These are phyloP conservation scores for Acrocera orbiculus DNA, from an alignment of 2,888 invertebrate species.

Conservation along the genomic window DNA sequence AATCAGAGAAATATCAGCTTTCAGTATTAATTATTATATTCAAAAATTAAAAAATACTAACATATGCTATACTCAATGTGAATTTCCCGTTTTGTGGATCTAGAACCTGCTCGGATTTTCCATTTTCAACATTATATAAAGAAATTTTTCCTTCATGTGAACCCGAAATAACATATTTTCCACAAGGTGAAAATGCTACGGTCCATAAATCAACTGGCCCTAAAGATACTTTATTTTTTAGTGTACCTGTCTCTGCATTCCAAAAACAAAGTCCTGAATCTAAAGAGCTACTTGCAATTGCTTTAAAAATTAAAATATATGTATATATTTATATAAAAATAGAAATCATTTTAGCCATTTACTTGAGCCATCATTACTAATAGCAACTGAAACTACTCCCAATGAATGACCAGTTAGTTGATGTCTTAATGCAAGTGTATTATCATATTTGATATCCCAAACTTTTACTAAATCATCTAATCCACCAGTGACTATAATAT, in stretches of 20 bases:
- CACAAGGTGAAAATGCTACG: conserved; percentile 87
- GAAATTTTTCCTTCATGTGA: conserved; percentile 90
- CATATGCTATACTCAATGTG: conserved; percentile 87
- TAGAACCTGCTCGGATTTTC: conserved; percentile 72
- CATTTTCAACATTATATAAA: conserved; percentile 76
- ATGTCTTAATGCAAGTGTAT: conserved; percentile 54
- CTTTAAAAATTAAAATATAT: too few species aligned
- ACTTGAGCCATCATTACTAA: conserved; percentile 82
- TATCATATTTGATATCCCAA: conserved; percentile 65
- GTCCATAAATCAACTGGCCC: conserved; percentile 95
- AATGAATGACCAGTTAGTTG: conserved; percentile 81
- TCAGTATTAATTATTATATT: too few species aligned
- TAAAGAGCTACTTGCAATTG: conserved; percentile 79
- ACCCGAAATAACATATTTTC: conserved; percentile 81
- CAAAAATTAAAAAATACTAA: conserved; percentile 45
- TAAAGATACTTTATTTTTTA: conserved; percentile 70
- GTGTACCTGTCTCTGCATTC: conserved; percentile 75
- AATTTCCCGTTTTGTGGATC: conserved; percentile 89
- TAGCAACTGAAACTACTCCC: conserved; percentile 86
- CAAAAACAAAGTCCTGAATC: conserved; percentile 85
- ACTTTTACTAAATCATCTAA: conserved; percentile 87
- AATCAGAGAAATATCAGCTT: not conserved
- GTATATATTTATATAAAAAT: too few species aligned
- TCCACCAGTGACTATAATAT: conserved; percentile 67
- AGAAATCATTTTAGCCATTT: too few species aligned